Percentiles rank a stretch among this genome's conserved stretches.
These are phyloP conservation scores for Lucilia sericata DNA, from an alignment of 1,140 invertebrate species.

Conservation along the genomic window DNA sequence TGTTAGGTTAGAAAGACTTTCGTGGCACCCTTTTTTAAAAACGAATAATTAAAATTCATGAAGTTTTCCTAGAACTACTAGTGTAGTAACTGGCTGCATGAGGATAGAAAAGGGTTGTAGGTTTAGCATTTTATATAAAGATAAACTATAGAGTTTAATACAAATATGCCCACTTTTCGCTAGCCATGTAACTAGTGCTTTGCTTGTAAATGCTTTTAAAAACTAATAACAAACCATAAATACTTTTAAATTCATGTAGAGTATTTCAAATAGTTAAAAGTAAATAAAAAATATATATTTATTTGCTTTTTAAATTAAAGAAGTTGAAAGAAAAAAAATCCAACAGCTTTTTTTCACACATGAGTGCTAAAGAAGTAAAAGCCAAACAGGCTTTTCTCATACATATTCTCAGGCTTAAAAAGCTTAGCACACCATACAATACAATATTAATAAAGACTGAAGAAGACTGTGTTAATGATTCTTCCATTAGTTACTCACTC, in stretches of 20 bases:
- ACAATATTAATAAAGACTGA: background rate
- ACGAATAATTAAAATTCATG: too few species aligned
- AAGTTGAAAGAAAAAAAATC: background rate
- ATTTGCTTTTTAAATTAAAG: slow-evolving; percentile 1
- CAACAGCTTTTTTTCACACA: slow-evolving; percentile 36
- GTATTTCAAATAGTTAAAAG: background rate
- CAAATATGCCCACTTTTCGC: too few species aligned
- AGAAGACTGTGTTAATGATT: background rate
- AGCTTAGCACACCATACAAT: too few species aligned
- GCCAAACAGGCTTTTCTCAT: background rate
- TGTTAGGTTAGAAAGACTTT: background rate
- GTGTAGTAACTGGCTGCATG: too few species aligned
- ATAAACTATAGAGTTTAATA: too few species aligned
- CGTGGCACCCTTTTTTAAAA: too few species aligned
- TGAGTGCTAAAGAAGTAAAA: slow-evolving; percentile 38
- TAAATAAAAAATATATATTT: background rate
- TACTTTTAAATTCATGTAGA: background rate
- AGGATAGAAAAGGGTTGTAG: too few species aligned
- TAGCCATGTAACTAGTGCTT: too few species aligned
- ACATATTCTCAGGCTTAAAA: background rate
- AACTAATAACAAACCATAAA: background rate
- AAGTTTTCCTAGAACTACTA: too few species aligned
- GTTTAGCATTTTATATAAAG: too few species aligned
- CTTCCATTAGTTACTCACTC: background rate
- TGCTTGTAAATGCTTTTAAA: too few species aligned